Base-by-base conservation (phyloP, 2,888 invertebrate species). In the Ischnura elegans region DNA sequence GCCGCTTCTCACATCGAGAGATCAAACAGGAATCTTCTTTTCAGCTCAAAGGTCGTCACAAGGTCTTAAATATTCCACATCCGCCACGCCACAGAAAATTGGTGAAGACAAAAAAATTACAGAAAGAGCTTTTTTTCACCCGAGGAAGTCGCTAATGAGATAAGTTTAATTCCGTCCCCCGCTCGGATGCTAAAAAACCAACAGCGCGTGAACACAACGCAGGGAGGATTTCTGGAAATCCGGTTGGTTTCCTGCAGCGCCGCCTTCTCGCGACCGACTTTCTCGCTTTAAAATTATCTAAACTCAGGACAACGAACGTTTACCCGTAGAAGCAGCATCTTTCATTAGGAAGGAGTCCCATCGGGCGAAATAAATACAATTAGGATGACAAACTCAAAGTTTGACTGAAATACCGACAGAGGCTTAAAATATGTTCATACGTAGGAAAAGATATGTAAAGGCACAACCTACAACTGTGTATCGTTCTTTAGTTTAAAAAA, bases 71-170 rank as follows among this genome's bases (percentile, higher is more conserved):
- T 36, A 16, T 36, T 36, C 76, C 36, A 76, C 29, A 76, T 13
- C 76, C 36, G 29, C 76, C 36, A 36, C 76, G 10, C 36, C 76
- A 8, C 61, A n/a, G 61, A 61, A 10, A n/a, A 13, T n/a, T n/a
- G n/a, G 36, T 5, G 76, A 76, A 36, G 36, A 36, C 29, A 29
- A 29, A 76, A 36, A 66, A 76, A 29, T 36, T 10, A 36, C 13
- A 13, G 10, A 13, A 21, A 36, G 25, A 36, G 76, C 4, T 25
- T 76, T 76, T 36, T 29, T 13, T 36, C 13, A 76, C 76, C 76
- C 36, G 76, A 76, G 76, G 76, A 76, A 76, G 76, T 76, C 76
- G 36, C 76, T 76, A 76, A 76, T 76, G 76, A 76, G 76, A 76
- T 76, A 76, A 76, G 29, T 36, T 76, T 76, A 25, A 36, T 76